Base-by-base conservation (phyloP, 2,113 vertebrate genomes). In the Nerophis ophidion region DNA sequence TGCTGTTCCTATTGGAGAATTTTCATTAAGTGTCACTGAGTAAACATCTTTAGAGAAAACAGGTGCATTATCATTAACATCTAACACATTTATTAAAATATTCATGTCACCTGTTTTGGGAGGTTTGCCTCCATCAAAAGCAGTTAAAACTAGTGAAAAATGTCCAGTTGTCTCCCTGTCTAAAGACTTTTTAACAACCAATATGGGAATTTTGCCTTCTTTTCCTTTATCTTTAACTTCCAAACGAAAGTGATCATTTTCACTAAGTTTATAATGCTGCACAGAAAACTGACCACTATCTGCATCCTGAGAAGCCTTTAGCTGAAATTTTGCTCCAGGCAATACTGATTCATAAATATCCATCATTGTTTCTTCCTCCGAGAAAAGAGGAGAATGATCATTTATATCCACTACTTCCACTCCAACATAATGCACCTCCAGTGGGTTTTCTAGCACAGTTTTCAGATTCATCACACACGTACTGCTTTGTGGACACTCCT, bases 371-470 rank as follows among this genome's bases (percentile, higher is more conserved):
- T 84, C 70, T 48, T 54, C 56, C 1, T 80, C 81, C 0, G 80
- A 51, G 26, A 94, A 93, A 15, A 4, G 0, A 89, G 92, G 0
- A n/a, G 84, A 63, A 17, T 92, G 89, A 42, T 94, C 92, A 16
- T 94, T 93, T 36, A 93, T 68, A 53, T 94, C 92, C 16, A 76
- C 60, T 14, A 94, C 63, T 12, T 92, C 89, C 38, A 93, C 83
- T 11, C 63, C 75, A 9, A 93, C 87, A 1, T 92, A 90, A 54
- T 92, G 92, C 0, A 94, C 82, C 59, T 92, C 90, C 42, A 93
- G 76, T 7, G 92, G 92, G 14, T 87, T 83, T 26, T n/a, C n/a
- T n/a, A n/a, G n/a, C n/a, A n/a, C n/a, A n/a, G n/a, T n/a, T n/a
- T n/a, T n/a, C n/a, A n/a, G n/a, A n/a, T n/a, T n/a, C n/a, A n/a